phyloP scores from a whole-genome alignment of 2,797 vertebrate species.

The Moxostoma hubbsi region DNA sequence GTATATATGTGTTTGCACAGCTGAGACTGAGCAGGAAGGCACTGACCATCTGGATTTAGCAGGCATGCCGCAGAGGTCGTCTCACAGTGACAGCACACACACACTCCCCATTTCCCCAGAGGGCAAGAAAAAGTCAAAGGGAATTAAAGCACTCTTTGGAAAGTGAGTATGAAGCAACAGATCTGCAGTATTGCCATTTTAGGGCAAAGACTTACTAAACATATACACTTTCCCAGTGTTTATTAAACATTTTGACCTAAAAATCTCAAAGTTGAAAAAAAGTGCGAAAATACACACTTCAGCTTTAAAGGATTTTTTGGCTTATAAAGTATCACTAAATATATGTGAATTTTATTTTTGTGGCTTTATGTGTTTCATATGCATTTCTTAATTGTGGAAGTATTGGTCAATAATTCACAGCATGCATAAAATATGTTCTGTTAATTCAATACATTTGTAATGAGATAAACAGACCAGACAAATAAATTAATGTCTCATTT shows the following conservation, averaged over 20 bases:
- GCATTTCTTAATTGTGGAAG: too few relatives aligned
- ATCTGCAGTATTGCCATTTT: not conserved
- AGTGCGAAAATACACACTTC: too few relatives aligned
- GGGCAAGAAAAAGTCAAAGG: slow-evolving; percentile 90
- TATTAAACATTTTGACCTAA: too few relatives aligned
- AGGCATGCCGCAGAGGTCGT: slow-evolving; percentile 80
- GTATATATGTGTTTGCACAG: slow-evolving; percentile 74
- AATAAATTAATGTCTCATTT: not conserved
- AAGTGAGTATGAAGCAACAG: slow-evolving; percentile 78
- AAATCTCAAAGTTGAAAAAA: not conserved
- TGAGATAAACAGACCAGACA: too few relatives aligned
- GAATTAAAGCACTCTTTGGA: slow-evolving; percentile 95
- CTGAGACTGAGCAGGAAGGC: slow-evolving; percentile 88
- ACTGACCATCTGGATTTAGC: slow-evolving; percentile 91
- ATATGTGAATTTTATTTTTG: too few relatives aligned
- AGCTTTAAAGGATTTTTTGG: too few relatives aligned
- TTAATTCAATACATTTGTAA: too few relatives aligned
- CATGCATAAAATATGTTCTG: too few relatives aligned
- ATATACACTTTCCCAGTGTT: too few relatives aligned
- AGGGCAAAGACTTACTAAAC: not conserved
- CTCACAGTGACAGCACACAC: slow-evolving; percentile 81
- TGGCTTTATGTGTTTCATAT: too few relatives aligned
- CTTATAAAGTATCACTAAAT: too few relatives aligned
- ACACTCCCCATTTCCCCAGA: slow-evolving; percentile 87
- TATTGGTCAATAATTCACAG: too few relatives aligned